Evolutionary conservation across 2,113 vertebrate species (phyloP).

Genomic region (Castor canadensis): DNA sequence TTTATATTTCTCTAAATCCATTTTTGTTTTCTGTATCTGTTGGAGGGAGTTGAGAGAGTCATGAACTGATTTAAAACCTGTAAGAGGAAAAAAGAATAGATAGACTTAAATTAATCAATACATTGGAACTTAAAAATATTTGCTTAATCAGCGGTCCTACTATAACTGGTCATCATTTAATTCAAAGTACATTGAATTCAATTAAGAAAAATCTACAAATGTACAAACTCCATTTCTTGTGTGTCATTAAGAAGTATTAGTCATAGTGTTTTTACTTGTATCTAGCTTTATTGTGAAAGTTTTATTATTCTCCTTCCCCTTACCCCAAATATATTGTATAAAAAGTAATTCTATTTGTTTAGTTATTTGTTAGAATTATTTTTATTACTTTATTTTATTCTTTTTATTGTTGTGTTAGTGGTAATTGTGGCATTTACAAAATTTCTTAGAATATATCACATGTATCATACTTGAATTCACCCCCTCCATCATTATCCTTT

Average conservation of each 20-base stretch:
- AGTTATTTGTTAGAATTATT: no score
- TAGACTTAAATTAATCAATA: constrained; percentile 40
- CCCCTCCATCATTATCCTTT: no score
- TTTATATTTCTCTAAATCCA: constrained; percentile 87
- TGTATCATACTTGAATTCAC: no score
- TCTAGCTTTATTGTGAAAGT: not conserved
- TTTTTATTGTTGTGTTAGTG: no score
- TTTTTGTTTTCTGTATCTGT: constrained; percentile 88
- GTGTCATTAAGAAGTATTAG: not conserved
- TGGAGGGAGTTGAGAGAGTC: constrained; percentile 88
- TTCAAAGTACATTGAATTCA: constrained; percentile 21
- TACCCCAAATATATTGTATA: not conserved
- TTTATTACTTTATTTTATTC: no score
- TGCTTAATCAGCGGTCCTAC: constrained; percentile 23
- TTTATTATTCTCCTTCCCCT: not conserved
- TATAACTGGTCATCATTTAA: not conserved
- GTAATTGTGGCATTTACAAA: no score
- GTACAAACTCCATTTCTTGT: not conserved
- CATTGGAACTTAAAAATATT: not conserved
- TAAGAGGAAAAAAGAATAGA: constrained; percentile 47
- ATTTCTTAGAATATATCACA: no score
- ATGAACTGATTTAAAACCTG: constrained; percentile 88
- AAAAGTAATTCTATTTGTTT: not conserved
- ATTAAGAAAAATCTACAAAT: not conserved
- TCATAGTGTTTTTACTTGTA: not conserved